A percentile compares a stretch with the other conserved stretches of the same genome.
phyloP scores from a whole-genome alignment of 2,888 invertebrate genomes.

The Parasteatoda lunata region DNA sequence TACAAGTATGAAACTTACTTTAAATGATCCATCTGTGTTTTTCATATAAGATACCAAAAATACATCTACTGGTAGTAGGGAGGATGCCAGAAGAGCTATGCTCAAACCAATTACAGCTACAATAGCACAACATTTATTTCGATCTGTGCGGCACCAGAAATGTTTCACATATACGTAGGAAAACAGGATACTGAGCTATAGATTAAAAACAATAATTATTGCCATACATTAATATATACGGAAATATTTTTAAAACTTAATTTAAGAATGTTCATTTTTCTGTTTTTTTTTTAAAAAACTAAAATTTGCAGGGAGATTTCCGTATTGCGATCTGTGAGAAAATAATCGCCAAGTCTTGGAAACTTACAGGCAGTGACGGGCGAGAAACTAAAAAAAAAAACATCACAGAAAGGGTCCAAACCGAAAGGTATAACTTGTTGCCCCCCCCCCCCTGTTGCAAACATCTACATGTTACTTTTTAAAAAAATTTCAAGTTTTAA shows the following conservation, averaged over 20 bases:
- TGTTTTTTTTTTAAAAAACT: too few relatives aligned
- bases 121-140: slow-evolving; percentile 72
- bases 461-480: too few relatives aligned
- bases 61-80: slow-evolving; percentile 73
- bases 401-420: too few relatives aligned
- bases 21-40: slow-evolving; percentile 73
- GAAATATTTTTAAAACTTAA: neutral
- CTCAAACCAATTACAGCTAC: slow-evolving; percentile 65
- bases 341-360: too few relatives aligned
- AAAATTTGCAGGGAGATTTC: too few relatives aligned
- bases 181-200: slow-evolving; percentile 74
- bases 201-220: slow-evolving; percentile 46
- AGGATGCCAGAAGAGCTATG: slow-evolving; percentile 69
- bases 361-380: too few relatives aligned
- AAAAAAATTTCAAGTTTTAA: too few relatives aligned
- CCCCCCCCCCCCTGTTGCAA: too few relatives aligned
- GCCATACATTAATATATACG: neutral
- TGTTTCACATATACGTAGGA: slow-evolving; percentile 74
- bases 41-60: slow-evolving; percentile 76
- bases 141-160: slow-evolving; percentile 74
- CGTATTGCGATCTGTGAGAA: too few relatives aligned
- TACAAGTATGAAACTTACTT: slow-evolving; percentile 49
- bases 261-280: too few relatives aligned
- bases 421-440: too few relatives aligned
- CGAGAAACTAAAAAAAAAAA: too few relatives aligned